These are phyloP conservation scores for Hypocryptadius cinnamomeus DNA, from an alignment of 2,113 vertebrate genomes.

Conservation along the genomic window DNA sequence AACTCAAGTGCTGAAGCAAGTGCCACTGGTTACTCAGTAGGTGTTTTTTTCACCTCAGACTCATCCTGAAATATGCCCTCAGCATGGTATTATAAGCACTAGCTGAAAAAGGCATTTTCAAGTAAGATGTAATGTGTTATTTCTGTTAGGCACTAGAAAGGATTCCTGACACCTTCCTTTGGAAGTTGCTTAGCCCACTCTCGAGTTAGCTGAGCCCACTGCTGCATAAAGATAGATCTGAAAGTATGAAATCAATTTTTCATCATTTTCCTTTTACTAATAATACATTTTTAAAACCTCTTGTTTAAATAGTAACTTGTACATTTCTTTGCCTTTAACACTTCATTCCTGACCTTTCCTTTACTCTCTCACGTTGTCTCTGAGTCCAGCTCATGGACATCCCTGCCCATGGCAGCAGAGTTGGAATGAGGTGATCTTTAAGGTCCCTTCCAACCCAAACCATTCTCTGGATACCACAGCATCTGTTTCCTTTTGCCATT, in stretches of 20 bases:
- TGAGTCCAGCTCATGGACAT: neutral
- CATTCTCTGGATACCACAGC: neutral
- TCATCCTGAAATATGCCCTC: conserved; percentile 14
- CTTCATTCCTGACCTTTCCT: neutral
- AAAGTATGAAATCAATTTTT: neutral
- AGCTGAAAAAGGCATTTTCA: conserved; percentile 4
- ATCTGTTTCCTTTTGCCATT: neutral
- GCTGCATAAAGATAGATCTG: neutral
- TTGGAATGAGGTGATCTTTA: neutral
- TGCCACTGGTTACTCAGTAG: conserved; percentile 36
- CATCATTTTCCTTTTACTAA: neutral
- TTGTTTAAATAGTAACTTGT: neutral
- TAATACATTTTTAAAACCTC: neutral
- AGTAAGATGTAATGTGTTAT: neutral
- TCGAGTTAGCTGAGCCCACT: neutral
- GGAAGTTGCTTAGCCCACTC: neutral
- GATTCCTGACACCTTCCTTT: neutral
- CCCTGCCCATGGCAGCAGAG: neutral
- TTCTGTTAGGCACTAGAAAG: neutral
- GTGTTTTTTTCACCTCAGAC: conserved; percentile 44
- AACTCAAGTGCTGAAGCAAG: conserved; percentile 40
- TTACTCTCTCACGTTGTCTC: neutral
- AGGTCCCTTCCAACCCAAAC: neutral
- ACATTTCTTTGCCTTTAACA: neutral
- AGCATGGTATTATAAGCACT: neutral